Conservation (phyloP, 2,888 invertebrate species). For the Yponomeuta malinellus region DNA sequence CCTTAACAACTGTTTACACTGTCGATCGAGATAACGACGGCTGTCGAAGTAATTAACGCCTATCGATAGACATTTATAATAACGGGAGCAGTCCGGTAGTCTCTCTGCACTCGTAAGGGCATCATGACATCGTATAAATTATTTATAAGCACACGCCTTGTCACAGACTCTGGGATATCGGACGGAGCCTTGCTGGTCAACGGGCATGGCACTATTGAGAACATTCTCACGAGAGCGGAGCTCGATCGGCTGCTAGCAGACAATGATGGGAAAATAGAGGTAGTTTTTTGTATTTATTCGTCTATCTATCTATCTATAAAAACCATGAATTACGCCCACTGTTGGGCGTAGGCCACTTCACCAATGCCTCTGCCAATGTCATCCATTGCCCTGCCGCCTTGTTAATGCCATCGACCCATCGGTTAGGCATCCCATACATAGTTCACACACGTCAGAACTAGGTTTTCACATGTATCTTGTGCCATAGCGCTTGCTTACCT, state of each 20-base stretch:
- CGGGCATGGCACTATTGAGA: constrained; percentile 74
- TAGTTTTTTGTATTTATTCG: constrained; percentile 29
- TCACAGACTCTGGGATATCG: constrained; percentile 66
- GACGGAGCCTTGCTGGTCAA: constrained; percentile 78
- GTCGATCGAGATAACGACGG: not conserved
- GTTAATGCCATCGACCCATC: too few species aligned
- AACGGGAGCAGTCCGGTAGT: not conserved
- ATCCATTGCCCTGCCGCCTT: too few species aligned
- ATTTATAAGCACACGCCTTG: constrained; percentile 67
- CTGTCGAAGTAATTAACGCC: not conserved
- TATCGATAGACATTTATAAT: not conserved
- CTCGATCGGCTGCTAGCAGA: constrained; percentile 62
- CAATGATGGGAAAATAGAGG: constrained; percentile 69
- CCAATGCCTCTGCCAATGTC: too few species aligned
- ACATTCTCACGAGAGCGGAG: constrained; percentile 64
- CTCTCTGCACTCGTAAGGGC: constrained; percentile 18
- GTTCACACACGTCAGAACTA: too few species aligned
- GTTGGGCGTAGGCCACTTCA: too few species aligned
- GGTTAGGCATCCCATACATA: too few species aligned
- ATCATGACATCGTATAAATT: constrained; percentile 35
- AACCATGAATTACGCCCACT: too few species aligned
- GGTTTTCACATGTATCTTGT: too few species aligned
- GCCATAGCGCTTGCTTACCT: too few species aligned
- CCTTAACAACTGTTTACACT: not conserved
- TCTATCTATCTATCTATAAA: not conserved